These are phyloP conservation scores for Lepidochitona cinerea DNA, from an alignment of 2,888 invertebrate species.

Conservation along the genomic window DNA sequence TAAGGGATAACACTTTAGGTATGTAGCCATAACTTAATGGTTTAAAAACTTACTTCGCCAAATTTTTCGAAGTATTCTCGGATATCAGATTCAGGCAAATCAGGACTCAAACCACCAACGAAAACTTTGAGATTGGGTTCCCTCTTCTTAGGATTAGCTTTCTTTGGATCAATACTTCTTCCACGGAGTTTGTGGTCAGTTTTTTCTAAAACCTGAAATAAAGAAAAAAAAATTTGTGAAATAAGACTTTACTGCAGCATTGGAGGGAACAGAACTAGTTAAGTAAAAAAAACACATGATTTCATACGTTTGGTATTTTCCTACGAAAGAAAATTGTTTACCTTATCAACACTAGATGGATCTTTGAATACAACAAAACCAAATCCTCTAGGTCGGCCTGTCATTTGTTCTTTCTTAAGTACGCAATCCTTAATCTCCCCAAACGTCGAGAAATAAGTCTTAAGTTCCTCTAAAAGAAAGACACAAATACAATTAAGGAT, in stretches of 20 bases:
- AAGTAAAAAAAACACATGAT: too few species aligned
- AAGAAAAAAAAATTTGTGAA: neutral
- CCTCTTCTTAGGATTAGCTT: slow-evolving; percentile 89
- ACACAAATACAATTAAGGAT: too few species aligned
- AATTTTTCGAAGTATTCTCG: slow-evolving; percentile 92
- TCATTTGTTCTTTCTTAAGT: slow-evolving; percentile 96
- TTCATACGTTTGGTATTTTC: too few species aligned
- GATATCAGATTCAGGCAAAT: slow-evolving; percentile 94
- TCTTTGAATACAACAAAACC: slow-evolving; percentile 96
- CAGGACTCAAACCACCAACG: slow-evolving; percentile 94
- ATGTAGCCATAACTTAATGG: too few species aligned
- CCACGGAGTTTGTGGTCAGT: slow-evolving; percentile 87
- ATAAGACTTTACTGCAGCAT: too few species aligned
- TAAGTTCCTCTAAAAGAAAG: slow-evolving; percentile 85
- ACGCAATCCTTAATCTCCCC: slow-evolving; percentile 97
- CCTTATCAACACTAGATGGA: slow-evolving; percentile 92
- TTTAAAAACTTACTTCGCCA: slow-evolving; percentile 87
- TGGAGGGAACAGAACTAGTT: too few species aligned
- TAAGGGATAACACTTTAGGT: too few species aligned
- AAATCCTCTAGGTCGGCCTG: slow-evolving; percentile 94
- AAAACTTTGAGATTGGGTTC: slow-evolving; percentile 83
- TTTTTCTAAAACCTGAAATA: slow-evolving; percentile 49
- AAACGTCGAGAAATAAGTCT: slow-evolving; percentile 93
- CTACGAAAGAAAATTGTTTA: too few species aligned
- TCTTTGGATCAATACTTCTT: slow-evolving; percentile 96